Evolutionary conservation across 2,888 invertebrate genomes (phyloP).

Genomic region (Miltochrista miniata): DNA sequence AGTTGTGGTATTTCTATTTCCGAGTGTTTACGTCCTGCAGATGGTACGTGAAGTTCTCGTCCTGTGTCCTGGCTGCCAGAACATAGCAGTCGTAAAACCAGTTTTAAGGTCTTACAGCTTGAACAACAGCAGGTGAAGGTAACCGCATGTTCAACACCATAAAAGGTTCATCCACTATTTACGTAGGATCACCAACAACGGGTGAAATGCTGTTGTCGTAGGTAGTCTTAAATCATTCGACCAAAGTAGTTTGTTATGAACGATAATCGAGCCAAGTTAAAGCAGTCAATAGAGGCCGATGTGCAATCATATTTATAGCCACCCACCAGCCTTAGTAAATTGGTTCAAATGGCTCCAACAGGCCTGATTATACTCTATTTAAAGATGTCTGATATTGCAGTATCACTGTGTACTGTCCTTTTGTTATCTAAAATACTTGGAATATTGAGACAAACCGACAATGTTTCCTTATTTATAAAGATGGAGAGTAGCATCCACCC

Average conservation of each 20-base stretch:
- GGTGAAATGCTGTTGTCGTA: too few species aligned
- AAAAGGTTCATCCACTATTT: too few species aligned
- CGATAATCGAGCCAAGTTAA: constrained; percentile 54
- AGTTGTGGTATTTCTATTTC: not conserved
- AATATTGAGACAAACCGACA: constrained; percentile 5
- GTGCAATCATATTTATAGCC: constrained; percentile 54
- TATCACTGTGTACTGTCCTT: constrained; percentile 15
- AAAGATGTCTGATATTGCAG: constrained; percentile 40
- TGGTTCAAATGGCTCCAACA: constrained; percentile 68
- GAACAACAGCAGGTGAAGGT: too few species aligned
- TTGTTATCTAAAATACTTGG: constrained; percentile 2
- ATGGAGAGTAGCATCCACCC: constrained; percentile 6
- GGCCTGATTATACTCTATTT: constrained; percentile 68
- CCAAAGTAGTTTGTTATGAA: constrained; percentile 14
- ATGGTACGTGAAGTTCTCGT: too few species aligned
- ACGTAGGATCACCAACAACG: too few species aligned
- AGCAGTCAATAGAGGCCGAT: constrained; percentile 51
- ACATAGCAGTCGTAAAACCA: too few species aligned
- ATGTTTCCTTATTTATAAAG: constrained; percentile 1
- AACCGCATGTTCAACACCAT: too few species aligned
- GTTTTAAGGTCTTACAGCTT: too few species aligned
- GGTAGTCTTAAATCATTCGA: constrained; percentile 14
- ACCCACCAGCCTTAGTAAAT: constrained; percentile 61
- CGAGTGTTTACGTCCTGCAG: too few species aligned
- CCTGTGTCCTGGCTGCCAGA: too few species aligned